Evolutionary conservation across 2,113 vertebrate genomes (phyloP).

Genomic region (Serilophus lunatus): DNA sequence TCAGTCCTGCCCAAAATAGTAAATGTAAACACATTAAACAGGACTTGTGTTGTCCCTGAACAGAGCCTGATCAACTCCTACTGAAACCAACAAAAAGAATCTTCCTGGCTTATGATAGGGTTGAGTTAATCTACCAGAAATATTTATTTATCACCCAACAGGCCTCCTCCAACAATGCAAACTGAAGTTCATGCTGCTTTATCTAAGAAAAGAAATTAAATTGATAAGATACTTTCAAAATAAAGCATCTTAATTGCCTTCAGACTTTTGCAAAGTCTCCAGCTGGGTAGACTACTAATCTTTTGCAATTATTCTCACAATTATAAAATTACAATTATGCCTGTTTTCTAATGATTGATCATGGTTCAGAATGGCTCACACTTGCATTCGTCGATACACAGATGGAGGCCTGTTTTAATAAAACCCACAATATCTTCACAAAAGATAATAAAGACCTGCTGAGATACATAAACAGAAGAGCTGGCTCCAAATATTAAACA

Average conservation of each 20-base stretch:
- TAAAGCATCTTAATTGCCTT: neutral
- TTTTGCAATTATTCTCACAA: conserved; percentile 26
- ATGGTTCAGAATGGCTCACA: neutral
- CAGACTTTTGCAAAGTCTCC: conserved; percentile 3
- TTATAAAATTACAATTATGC: conserved; percentile 1
- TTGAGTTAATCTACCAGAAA: neutral
- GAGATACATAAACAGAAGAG: neutral
- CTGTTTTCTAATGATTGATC: neutral
- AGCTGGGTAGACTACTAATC: conserved; percentile 13
- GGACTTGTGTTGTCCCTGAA: neutral
- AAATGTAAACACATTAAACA: neutral
- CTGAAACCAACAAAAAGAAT: neutral
- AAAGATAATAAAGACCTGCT: neutral
- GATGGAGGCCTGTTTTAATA: neutral
- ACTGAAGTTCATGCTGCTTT: neutral
- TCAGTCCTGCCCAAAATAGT: conserved; percentile 11
- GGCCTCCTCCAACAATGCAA: neutral
- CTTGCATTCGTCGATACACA: neutral
- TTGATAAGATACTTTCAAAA: conserved; percentile 9
- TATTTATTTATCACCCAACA: neutral
- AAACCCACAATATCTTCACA: accelerated
- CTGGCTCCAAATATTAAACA: neutral
- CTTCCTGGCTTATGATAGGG: neutral
- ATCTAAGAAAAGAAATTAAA: conserved; percentile 29
- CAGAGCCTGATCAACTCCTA: neutral